Conservation (phyloP, 2,113 vertebrate genomes). For the Stigmatopora nigra region DNA sequence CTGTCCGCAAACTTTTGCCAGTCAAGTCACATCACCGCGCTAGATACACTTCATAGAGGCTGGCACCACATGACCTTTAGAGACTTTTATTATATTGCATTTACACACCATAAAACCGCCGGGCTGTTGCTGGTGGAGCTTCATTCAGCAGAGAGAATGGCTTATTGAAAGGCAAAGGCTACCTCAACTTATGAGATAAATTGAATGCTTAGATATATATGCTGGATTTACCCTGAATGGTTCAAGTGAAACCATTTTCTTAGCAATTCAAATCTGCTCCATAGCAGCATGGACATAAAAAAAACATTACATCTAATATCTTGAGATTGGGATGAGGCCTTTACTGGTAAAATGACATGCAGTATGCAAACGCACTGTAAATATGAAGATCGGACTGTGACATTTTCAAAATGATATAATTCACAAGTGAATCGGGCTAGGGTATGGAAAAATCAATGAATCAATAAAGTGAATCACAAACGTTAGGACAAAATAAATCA, state of each 20-base stretch:
- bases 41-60: constrained; percentile 36
- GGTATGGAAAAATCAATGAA: too few relatives aligned
- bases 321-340: not conserved
- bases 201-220: not conserved
- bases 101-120: constrained; percentile 40
- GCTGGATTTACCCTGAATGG: not conserved
- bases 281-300: not conserved
- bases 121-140: constrained; percentile 26
- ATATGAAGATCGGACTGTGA: too few relatives aligned
- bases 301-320: not conserved
- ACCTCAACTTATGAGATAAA: not conserved
- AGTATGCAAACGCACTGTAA: too few relatives aligned
- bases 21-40: constrained; percentile 36
- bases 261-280: not conserved
- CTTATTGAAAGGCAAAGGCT: constrained; percentile 26
- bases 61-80: constrained; percentile 41
- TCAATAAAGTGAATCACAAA: too few relatives aligned
- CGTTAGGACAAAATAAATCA: too few relatives aligned
- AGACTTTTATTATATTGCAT: constrained; percentile 27
- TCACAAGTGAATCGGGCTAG: too few relatives aligned
- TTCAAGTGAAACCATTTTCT: not conserved
- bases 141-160: constrained; percentile 19
- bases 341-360: too few relatives aligned
- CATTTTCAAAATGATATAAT: too few relatives aligned
- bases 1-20: constrained; percentile 15